Evolutionary conservation across 2,797 vertebrate genomes (phyloP), one percentile per base, ranked within the genome.

Genomic region (Carcharodon carcharias): DNA sequence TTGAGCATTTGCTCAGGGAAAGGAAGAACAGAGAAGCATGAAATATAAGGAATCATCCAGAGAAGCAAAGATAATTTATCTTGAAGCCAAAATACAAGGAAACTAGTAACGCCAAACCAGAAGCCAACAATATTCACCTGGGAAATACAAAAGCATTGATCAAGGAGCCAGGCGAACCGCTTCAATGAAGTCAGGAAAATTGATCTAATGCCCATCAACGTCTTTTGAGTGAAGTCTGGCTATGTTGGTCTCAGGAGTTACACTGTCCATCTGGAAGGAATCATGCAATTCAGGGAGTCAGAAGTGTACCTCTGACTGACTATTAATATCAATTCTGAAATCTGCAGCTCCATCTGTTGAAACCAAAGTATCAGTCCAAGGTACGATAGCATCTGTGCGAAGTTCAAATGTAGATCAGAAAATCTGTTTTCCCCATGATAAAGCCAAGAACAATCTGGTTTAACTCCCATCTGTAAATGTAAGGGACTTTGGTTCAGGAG

Each of bases 321-420:
- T 93, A 93, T 93, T 93, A 93, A 93, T 93, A 93, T 67, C 63
- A 93, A 93, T 45, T 93, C 21, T 93, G 91, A 67, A 93, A 93
- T 93, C 63, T 93, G 91, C 8, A 67, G n/a, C 23, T 93, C 91
- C 91, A 93, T 93, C 91, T 93, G 91, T 93, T 93, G 91, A 93
- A 93, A 93, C 35, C 40, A 40, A 93, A 45, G 61, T 40, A 45
- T 40, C 91, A 93, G 35, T 93, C 63, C 91, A 93, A 26, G 91
- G 63, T 93, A 21, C 21, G 11, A 21, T 26, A 45, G 63, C 91
- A 93, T 93, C 91, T 93, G 91, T 93, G 91, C 67, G 63, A 93
- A 93, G 63, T 67, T 93, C 61, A 93, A 93, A 91, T 67, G 21
- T 67, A 67, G 91, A 67, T 93, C 63, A 67, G 16, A 67, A 93